Base-by-base conservation (phyloP, 2,113 vertebrate species). In the Sigmodon hispidus region DNA sequence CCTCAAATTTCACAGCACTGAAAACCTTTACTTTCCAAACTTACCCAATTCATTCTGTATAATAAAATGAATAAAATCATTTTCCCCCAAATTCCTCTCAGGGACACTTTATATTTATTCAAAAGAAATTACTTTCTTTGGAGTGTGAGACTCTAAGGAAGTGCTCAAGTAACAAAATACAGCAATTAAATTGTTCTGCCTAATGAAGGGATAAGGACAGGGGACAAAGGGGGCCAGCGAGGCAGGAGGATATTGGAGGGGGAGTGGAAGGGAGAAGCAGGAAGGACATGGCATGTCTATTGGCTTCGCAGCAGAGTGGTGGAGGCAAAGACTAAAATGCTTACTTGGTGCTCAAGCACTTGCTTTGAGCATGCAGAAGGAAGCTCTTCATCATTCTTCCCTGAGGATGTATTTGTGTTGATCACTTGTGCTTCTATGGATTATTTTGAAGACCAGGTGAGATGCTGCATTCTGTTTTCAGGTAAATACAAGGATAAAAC, bases 11-110 rank as follows among this genome's bases (percentile, higher is more conserved):
- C 84, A 94, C 94, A 84, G 43, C 50, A 59, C 67, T 80, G n/a
- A 84, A 96, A 96, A 59, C 70, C 93, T 75, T 96, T 96, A 87
- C 92, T 93, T 95, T 96, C 65, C 55, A 91, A 95, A 95, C n/a
- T 50, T 91, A 93, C 85, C 57, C 79, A 94, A 95, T 97, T 97
- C 97, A 94, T 96, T 94, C 73, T 97, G 96, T 96, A 95, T 96
- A 96, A 97, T 97, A 96, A 97, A 97, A 96, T 96, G 96, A 96
- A 96, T 85, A 97, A 96, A 97, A 96, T 94, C 61, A 92, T 87
- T 93, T 94, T 96, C 59, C 59, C 79, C 84, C 61, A 96, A 96
- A 97, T 96, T 96, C 63, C 92, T 96, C 96, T 89, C 89, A 95
- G 89, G 87, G 69, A 97, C 75, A 93, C 63, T 93, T 89, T 91